Conservation (phyloP, 2,113 vertebrate species). For the Deroptyus accipitrinus region DNA sequence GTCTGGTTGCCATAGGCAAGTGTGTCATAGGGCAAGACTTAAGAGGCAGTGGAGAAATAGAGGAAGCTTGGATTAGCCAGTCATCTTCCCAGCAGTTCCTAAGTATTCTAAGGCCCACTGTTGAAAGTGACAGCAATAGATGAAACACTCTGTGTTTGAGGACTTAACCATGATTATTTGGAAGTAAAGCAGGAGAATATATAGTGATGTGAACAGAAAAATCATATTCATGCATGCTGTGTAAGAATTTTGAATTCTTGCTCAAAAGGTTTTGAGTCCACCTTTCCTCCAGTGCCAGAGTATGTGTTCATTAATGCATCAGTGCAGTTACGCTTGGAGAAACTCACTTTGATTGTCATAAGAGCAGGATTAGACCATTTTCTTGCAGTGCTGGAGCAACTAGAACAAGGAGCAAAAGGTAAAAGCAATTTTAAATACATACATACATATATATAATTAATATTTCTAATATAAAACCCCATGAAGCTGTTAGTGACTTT, state of each 20-base stretch:
- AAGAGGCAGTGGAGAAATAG: not conserved
- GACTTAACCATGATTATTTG: not conserved
- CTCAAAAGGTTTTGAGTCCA: not conserved
- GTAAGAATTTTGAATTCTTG: not conserved
- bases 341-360: not conserved
- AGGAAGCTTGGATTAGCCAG: not conserved
- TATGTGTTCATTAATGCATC: not conserved
- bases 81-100: not conserved
- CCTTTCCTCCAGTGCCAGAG: not conserved
- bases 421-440: not conserved
- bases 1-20: not conserved
- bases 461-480: not conserved
- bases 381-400: not conserved
- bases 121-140: not conserved
- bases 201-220: not conserved
- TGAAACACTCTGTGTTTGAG: not conserved
- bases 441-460: not conserved
- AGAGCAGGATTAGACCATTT: not conserved
- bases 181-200: not conserved
- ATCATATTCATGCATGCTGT: not conserved
- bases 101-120: accelerated
- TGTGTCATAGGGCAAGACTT: not conserved
- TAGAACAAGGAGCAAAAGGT: not conserved
- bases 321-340: not conserved
- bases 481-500: not conserved